Conservation (phyloP, 2,113 vertebrate species). For the Eretmochelys imbricata region DNA sequence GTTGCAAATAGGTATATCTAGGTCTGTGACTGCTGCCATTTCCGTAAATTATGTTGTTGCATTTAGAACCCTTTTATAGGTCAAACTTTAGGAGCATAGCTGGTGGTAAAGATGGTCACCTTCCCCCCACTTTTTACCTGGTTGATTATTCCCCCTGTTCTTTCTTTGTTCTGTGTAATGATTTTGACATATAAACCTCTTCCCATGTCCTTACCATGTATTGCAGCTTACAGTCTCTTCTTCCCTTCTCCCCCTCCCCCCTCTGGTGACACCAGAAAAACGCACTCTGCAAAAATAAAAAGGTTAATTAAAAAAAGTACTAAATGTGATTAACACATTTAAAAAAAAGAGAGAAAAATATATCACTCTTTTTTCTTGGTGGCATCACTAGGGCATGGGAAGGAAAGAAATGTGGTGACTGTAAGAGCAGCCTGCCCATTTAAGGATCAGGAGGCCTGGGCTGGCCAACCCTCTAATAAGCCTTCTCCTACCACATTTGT, state of each 20-base stretch:
- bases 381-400: not conserved
- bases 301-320: not conserved
- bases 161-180: fast-evolving
- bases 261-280: not conserved
- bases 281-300: not conserved
- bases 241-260: fast-evolving
- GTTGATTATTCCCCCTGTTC: not conserved
- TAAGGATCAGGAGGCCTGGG: not conserved
- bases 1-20: not conserved
- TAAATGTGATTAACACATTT: not conserved
- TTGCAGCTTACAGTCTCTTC: not conserved
- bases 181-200: fast-evolving
- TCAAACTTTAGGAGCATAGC: not conserved
- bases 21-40: not conserved
- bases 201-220: fast-evolving
- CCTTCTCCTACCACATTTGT: not conserved
- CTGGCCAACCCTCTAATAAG: not conserved
- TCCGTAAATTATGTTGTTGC: not conserved
- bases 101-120: not conserved
- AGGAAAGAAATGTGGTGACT: not conserved
- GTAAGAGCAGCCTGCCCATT: not conserved
- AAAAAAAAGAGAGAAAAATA: not conserved
- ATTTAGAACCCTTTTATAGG: not conserved
- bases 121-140: fast-evolving
- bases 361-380: not conserved